Evolutionary conservation across 2,113 vertebrate species (phyloP).

Genomic region (Furnarius figulus): DNA sequence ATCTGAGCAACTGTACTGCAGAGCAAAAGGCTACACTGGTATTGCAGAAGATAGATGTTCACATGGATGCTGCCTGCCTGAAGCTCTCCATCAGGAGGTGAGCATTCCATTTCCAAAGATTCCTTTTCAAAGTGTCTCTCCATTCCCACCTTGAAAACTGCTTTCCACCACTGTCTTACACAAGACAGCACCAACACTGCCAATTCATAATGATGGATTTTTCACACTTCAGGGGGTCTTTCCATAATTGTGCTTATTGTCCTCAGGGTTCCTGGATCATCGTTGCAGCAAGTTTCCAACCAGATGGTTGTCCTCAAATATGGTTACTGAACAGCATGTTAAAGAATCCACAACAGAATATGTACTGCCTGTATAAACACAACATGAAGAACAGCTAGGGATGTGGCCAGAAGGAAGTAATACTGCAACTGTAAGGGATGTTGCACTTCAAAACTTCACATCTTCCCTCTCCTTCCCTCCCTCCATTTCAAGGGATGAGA

Average conservation of each 20-base stretch:
- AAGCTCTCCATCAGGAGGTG: neutral
- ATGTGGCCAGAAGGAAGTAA: neutral
- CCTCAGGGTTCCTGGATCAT: neutral
- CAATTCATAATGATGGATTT: neutral
- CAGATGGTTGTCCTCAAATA: neutral
- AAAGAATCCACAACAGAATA: neutral
- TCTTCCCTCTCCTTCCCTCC: neutral
- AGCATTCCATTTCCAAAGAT: neutral
- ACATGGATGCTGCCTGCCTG: neutral
- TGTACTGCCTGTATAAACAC: neutral
- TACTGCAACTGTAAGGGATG: neutral
- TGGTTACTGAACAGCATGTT: neutral
- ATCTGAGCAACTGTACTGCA: neutral
- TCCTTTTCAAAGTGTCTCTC: neutral
- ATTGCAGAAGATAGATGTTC: neutral
- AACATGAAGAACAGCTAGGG: neutral
- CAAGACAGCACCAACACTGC: neutral
- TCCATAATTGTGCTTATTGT: neutral
- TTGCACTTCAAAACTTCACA: neutral
- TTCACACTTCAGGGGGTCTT: accelerated
- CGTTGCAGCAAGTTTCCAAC: neutral
- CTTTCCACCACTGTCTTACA: neutral
- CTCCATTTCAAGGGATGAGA: neutral
- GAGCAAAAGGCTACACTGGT: neutral
- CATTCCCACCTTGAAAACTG: neutral